These are phyloP conservation scores for Dicerorhinus sumatrensis DNA, from an alignment of 2,113 vertebrate species.

Conservation along the genomic window DNA sequence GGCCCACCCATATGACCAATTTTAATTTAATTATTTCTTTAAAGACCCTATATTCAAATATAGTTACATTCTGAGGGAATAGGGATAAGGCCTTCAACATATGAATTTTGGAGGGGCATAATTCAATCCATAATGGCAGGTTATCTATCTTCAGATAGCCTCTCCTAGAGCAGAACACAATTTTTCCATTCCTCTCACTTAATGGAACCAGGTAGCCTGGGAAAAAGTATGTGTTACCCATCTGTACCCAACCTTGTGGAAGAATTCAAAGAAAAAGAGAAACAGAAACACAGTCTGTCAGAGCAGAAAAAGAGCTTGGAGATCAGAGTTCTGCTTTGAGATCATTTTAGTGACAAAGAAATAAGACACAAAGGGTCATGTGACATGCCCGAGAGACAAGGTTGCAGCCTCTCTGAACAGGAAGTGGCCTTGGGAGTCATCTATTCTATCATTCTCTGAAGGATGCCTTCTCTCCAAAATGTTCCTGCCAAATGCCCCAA, in stretches of 20 bases:
- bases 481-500: not conserved
- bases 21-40: not conserved
- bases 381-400: not conserved
- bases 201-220: not conserved
- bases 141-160: not conserved
- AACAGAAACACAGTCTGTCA: not conserved
- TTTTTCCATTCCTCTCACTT: not conserved
- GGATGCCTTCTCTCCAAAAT: not conserved
- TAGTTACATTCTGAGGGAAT: not conserved
- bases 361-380: not conserved
- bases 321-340: not conserved
- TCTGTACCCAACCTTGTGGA: not conserved
- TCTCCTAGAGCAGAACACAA: not conserved
- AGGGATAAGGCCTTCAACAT: not conserved
- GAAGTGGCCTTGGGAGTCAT: not conserved
- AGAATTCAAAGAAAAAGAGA: not conserved
- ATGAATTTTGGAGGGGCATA: not conserved
- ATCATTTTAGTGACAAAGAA: not conserved
- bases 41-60: not conserved
- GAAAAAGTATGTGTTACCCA: not conserved
- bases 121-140: not conserved
- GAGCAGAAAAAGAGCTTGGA: not conserved
- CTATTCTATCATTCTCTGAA: not conserved
- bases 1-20: not conserved
- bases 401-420: not conserved